Percentiles rank a stretch among this genome's conserved stretches.
These are phyloP conservation scores for Papilio demoleus DNA, from an alignment of 2,888 invertebrate genomes.

Conservation along the genomic window DNA sequence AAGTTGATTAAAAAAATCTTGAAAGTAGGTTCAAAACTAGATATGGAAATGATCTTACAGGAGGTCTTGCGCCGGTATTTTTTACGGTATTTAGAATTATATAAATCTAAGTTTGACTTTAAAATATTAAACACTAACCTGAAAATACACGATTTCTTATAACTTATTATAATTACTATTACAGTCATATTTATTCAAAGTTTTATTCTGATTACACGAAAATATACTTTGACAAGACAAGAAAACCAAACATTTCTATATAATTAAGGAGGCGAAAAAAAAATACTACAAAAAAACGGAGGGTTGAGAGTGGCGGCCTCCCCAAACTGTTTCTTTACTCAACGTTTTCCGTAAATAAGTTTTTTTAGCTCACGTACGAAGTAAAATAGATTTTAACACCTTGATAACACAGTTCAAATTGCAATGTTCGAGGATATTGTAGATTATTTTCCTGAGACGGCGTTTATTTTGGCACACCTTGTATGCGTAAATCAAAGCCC, in stretches of 20 bases:
- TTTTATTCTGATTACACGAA: slow-evolving; percentile 49
- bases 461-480: slow-evolving; percentile 82
- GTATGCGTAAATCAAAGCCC: slow-evolving; percentile 83
- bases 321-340: slow-evolving; percentile 77
- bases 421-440: slow-evolving; percentile 52
- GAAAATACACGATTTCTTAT: not conserved
- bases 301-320: slow-evolving; percentile 72
- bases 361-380: slow-evolving; percentile 47
- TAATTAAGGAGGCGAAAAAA: slow-evolving; percentile 78
- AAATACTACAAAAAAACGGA: slow-evolving; percentile 76
- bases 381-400: slow-evolving; percentile 60
- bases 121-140: not conserved
- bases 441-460: slow-evolving; percentile 76
- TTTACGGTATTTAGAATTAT: too few species aligned
- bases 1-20: too few species aligned
- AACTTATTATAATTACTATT: not conserved
- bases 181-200: slow-evolving; percentile 7
- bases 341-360: slow-evolving; percentile 77
- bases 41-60: too few species aligned
- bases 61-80: too few species aligned
- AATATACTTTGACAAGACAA: slow-evolving; percentile 69
- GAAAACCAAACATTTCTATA: slow-evolving; percentile 80
- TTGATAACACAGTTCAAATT: slow-evolving; percentile 56
- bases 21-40: too few species aligned
- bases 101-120: too few species aligned